Evolutionary conservation across 1,140 invertebrate species (phyloP).

Genomic region (Neodiprion pinetum): DNA sequence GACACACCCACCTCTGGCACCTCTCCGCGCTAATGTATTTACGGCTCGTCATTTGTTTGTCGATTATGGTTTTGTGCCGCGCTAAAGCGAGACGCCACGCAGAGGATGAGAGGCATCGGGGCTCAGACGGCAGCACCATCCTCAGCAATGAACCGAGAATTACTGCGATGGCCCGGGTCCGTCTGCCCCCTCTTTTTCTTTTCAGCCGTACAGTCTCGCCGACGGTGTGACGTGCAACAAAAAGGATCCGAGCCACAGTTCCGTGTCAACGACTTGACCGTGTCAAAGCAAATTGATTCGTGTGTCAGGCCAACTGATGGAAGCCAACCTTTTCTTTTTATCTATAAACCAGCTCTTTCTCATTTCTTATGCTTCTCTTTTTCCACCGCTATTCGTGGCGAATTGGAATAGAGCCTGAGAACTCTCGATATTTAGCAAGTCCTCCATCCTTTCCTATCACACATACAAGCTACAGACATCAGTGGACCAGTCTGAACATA

Average conservation of each 20-base stretch:
- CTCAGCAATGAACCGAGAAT: not conserved
- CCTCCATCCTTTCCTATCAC: too few relatives aligned
- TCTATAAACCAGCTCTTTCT: too few relatives aligned
- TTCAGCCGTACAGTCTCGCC: not conserved
- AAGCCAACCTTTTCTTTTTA: not conserved
- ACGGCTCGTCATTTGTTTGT: slow-evolving; percentile 37
- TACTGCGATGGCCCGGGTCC: not conserved
- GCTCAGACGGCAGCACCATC: not conserved
- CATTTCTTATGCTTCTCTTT: not conserved
- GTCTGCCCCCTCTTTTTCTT: not conserved
- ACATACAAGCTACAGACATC: too few relatives aligned
- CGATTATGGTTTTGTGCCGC: slow-evolving; percentile 19
- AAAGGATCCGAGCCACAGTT: not conserved
- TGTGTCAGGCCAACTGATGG: not conserved
- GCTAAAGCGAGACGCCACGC: slow-evolving; percentile 2
- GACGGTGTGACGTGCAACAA: not conserved
- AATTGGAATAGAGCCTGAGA: not conserved
- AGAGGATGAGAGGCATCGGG: not conserved
- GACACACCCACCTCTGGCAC: slow-evolving; percentile 36
- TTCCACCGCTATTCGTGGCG: not conserved
- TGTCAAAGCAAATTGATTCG: slow-evolving; percentile 16
- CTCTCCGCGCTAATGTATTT: slow-evolving; percentile 34
- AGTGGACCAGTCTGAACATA: too few relatives aligned
- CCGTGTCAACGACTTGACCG: slow-evolving; percentile 17
- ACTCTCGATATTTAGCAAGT: not conserved